A percentile compares a stretch with the other conserved stretches of the same genome.
Evolutionary conservation across 2,797 vertebrate genomes (phyloP).

Genomic region (Typhlichthys subterraneus): DNA sequence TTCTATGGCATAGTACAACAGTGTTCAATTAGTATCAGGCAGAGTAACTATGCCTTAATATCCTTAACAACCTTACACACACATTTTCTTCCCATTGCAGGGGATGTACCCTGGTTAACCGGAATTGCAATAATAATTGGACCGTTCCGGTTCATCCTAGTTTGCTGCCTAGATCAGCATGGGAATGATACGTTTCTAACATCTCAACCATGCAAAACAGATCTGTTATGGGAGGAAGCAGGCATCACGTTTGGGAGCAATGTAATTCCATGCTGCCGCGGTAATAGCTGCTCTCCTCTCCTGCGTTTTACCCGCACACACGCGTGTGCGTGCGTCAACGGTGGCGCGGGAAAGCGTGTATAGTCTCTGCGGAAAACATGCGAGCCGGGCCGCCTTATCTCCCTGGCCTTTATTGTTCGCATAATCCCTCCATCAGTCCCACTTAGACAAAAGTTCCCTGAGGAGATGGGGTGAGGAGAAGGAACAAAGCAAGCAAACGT

Average conservation of each 20-base stretch:
- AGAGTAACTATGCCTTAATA: no score
- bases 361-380: constrained; percentile 11
- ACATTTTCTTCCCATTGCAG: constrained; percentile 4
- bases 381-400: constrained; percentile 38
- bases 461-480: constrained; percentile 54
- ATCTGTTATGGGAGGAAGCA: constrained; percentile 29
- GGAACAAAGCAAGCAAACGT: neutral
- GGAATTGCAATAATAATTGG: constrained; percentile 22
- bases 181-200: constrained; percentile 28
- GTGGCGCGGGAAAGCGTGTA: constrained; percentile 5
- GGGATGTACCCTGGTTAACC: constrained; percentile 2
- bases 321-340: constrained; percentile 18
- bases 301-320: constrained; percentile 29
- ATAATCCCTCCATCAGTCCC: constrained; percentile 68
- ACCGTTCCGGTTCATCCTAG: constrained; percentile 18
- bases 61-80: no score
- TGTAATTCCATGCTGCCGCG: constrained; percentile 40
- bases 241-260: constrained; percentile 34
- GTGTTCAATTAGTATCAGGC: no score
- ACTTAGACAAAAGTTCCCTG: constrained; percentile 59
- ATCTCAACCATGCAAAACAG: constrained; percentile 32
- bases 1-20: no score
- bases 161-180: constrained; percentile 31
- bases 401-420: constrained; percentile 49
- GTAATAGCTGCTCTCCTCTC: neutral